These are phyloP conservation scores for Drosophila kokeensis DNA, from an alignment of 2,888 invertebrate species.

Conservation along the genomic window DNA sequence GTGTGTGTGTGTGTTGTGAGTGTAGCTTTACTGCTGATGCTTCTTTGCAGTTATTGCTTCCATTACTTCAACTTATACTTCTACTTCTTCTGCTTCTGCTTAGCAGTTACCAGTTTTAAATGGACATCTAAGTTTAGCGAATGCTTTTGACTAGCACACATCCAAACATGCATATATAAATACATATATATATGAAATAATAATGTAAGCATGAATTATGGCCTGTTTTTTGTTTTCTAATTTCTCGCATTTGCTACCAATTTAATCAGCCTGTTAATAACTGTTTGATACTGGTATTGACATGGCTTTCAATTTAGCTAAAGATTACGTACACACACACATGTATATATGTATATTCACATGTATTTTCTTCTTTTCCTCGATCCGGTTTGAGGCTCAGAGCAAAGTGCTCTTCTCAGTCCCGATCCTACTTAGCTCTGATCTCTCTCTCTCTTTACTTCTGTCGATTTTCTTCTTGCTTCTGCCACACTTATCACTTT, in stretches of 20 bases:
- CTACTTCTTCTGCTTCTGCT: slow-evolving; percentile 1
- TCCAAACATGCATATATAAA: neutral
- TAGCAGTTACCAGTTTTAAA: slow-evolving; percentile 46
- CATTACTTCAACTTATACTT: slow-evolving; percentile 5
- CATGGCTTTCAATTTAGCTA: neutral
- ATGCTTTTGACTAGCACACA: slow-evolving; percentile 12
- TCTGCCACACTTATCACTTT: slow-evolving; percentile 39
- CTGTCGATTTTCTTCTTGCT: neutral
- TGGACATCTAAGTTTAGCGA: slow-evolving; percentile 21
- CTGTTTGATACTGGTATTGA: neutral
- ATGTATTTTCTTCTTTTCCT: neutral
- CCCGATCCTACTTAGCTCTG: neutral
- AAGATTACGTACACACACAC: neutral
- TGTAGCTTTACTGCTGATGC: slow-evolving; percentile 14
- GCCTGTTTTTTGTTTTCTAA: neutral
- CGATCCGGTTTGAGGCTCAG: slow-evolving; percentile 1
- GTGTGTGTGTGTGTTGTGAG: slow-evolving; percentile 7
- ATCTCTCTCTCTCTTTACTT: neutral
- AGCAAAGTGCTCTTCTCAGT: neutral
- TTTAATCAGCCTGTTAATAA: neutral
- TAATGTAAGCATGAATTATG: neutral
- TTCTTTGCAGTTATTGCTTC: slow-evolving; percentile 10
- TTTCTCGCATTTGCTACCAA: neutral
- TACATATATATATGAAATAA: neutral
- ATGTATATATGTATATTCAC: neutral